A percentile compares a stretch with the other conserved stretches of the same genome.
phyloP scores from a whole-genome alignment of 1,140 invertebrate species.

The Drosophila equinoxialis region DNA sequence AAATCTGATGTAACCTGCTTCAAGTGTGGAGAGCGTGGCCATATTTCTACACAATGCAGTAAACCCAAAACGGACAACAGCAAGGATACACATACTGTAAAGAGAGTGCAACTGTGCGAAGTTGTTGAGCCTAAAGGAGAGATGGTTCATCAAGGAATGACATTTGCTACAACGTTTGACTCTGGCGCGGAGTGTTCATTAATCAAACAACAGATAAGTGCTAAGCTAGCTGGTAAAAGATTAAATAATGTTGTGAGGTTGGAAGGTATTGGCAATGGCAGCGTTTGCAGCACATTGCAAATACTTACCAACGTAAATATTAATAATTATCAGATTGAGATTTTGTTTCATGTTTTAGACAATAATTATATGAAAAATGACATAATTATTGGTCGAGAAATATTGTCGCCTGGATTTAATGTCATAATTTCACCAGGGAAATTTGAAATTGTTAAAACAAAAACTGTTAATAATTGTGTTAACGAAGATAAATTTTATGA shows the following conservation, averaged over 20 bases:
- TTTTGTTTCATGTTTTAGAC: conserved; percentile 40
- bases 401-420: conserved; percentile 28
- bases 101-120: conserved; percentile 25
- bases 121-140: conserved; percentile 25
- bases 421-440: conserved; percentile 29
- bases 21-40: conserved; percentile 21
- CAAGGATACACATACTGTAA: conserved; percentile 22
- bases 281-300: neutral
- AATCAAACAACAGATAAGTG: conserved; percentile 25
- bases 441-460: conserved; percentile 40
- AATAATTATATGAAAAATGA: conserved; percentile 38
- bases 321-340: conserved; percentile 30
- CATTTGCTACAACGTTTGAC: conserved; percentile 16
- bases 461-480: conserved; percentile 11
- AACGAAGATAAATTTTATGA: neutral
- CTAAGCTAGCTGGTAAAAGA: conserved; percentile 18
- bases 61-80: conserved; percentile 21
- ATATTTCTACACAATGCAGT: conserved; percentile 26
- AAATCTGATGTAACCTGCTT: conserved; percentile 27
- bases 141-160: conserved; percentile 22
- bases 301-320: conserved; percentile 6
- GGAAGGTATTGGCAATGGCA: neutral
- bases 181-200: conserved; percentile 24
- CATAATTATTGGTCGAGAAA: conserved; percentile 42
- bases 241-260: conserved; percentile 1